These are phyloP conservation scores for Prunella fulvescens DNA, from an alignment of 2,113 vertebrate species.

Conservation along the genomic window DNA sequence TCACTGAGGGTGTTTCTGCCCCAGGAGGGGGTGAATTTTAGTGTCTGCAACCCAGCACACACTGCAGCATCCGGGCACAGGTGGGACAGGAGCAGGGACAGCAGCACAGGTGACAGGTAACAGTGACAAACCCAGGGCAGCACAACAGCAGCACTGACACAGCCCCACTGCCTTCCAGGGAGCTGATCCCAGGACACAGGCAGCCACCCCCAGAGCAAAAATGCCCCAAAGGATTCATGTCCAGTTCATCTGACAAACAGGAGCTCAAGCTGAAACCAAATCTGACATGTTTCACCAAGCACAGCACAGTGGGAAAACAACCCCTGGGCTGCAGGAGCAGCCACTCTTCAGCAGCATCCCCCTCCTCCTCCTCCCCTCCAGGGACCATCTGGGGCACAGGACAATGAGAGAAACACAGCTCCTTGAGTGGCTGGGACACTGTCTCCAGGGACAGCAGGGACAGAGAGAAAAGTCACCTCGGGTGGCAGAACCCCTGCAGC, in stretches of 20 bases:
- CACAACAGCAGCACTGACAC: accelerated
- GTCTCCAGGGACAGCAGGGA: background rate
- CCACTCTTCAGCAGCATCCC: background rate
- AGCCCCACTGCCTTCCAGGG: background rate
- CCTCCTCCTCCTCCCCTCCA: background rate
- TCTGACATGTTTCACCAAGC: background rate
- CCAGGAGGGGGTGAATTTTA: background rate
- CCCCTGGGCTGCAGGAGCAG: background rate
- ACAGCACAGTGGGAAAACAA: background rate
- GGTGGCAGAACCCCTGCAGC: background rate
- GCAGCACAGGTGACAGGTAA: background rate
- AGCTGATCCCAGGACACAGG: background rate
- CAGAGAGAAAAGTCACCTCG: background rate
- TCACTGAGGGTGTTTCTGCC: background rate
- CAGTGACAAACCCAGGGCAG: background rate
- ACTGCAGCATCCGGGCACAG: background rate
- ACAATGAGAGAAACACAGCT: background rate
- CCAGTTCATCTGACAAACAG: background rate
- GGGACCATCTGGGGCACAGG: background rate
- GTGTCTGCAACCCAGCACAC: accelerated
- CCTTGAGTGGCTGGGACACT: background rate
- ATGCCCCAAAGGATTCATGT: accelerated
- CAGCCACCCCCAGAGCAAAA: background rate
- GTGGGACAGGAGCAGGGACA: background rate
- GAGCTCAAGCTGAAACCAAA: background rate